Conservation (phyloP, 1,140 invertebrate genomes). For the Bombus consobrinus region DNA sequence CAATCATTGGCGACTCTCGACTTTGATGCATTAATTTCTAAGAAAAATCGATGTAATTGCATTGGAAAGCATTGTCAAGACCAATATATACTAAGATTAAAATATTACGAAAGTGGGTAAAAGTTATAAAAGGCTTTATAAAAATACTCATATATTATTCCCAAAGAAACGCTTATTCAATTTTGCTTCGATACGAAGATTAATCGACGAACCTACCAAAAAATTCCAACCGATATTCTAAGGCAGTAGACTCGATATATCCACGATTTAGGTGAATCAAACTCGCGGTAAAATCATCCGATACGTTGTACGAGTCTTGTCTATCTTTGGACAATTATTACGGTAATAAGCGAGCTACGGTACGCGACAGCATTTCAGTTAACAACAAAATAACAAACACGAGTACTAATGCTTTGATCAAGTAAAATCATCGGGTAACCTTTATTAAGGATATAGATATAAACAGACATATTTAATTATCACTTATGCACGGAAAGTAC, state of each 20-base stretch:
- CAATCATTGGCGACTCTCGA: background rate
- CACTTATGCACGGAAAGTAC: too few relatives aligned
- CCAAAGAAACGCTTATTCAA: background rate
- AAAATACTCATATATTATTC: background rate
- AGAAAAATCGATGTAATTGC: slow-evolving; percentile 1
- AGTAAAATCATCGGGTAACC: too few relatives aligned
- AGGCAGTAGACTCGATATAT: too few relatives aligned
- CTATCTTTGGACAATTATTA: too few relatives aligned
- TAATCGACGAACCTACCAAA: background rate
- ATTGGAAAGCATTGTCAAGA: slow-evolving; percentile 19
- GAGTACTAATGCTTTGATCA: too few relatives aligned
- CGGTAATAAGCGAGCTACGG: too few relatives aligned
- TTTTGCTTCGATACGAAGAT: background rate
- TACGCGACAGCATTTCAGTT: too few relatives aligned
- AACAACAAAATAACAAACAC: too few relatives aligned
- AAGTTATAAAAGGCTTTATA: background rate
- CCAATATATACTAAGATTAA: background rate
- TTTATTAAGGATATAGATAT: rapidly evolving
- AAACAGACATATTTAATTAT: too few relatives aligned
- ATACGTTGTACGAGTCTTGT: too few relatives aligned
- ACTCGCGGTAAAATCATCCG: too few relatives aligned
- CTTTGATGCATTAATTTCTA: slow-evolving; percentile 2
- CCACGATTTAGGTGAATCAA: too few relatives aligned
- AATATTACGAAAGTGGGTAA: background rate
- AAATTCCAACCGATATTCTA: background rate